Evolutionary conservation across 1,140 invertebrate genomes (phyloP), one percentile per base, ranked within the genome.

Genomic region (Archivesica marissinica): DNA sequence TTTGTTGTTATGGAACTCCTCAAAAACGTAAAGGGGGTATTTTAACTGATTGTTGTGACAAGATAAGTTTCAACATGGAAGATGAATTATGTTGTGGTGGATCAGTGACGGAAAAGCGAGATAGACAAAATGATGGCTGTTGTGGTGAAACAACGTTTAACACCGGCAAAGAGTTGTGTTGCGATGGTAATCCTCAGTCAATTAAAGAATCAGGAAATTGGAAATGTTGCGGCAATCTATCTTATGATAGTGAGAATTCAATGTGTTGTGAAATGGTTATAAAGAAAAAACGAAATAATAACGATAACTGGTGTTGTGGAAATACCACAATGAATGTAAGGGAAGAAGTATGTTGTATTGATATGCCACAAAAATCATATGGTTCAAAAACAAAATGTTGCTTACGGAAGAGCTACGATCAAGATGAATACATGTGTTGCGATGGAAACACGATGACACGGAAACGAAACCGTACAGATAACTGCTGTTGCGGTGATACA

Each of bases 91-190:
- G 76, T 25, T 79, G 76, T 79, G 52, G 30, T 23, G 39, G 25
- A 38, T n/a, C 17, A 0, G 54, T 79, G 6, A 38, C 23, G n/a
- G 39, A 25, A 38, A 79, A 64, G 33, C 23, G 39, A 33, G 20
- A 30, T 61, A 54, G 39, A 15, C 25, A 79, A 25, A 56, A 79
- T 41, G 39, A 76, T 52, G 59, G 35, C 33, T 79, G 76, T 41
- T 79, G 76, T 41, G 76, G 76, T 15, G 17, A 33, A 38, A 61
- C 76, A n/a, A 79, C 76, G 15, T n/a, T 61, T 79, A 64, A 79
- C 23, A 41, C 76, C 35, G 56, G n/a, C 4, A 39, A 13, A 28
- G 76, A 79, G 38, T 35, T 79, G 13, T 79, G 76, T 44, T 79
- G 76, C 35, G 15, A 38, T 61, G 76, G 76, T n/a, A 54, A 39